Base-by-base conservation (phyloP, 2,113 vertebrate species). In the Illadopsis cleaveri region DNA sequence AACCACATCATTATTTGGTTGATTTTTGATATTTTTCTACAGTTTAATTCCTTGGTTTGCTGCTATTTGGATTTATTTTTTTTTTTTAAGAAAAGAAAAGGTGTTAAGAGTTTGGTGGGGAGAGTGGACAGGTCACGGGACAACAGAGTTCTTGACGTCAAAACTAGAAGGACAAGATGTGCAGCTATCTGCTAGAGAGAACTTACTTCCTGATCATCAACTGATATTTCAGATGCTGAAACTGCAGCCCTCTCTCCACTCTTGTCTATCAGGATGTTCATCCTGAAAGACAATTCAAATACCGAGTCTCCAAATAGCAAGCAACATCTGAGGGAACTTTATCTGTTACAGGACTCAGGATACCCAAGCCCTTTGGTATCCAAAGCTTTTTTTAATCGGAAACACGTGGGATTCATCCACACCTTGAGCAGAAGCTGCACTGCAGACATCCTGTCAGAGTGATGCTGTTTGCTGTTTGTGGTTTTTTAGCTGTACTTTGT, bases 321-420 rank as follows among this genome's bases (percentile, higher is more conserved):
- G 22, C 1, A 15, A 71, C 21, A 61, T 23, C 19, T 73, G n/a
- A 73, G 58, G 58, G 58, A 81, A 17, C 22, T 25, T 73, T 56
- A 10, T 5, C 25, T 82, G 6, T 60, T 72, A 2, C 0, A n/a
- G 56, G 22, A 47, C 10, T 69, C 17, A 23, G 40, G 62, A 76
- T 11, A 44, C 19, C 7, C 0, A 1, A 44, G n/a, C 2, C 3
- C 61, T 12, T 30, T 64, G 58, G 31, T 81, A 8, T 65, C 66
- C 31, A 60, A 57, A 73, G 31, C 31, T 27, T 69, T 80, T 56
- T 60, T 72, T 68, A 89, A 51, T 21, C 35, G 72, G 57, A 47
- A 71, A 18, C 11, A 19, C 1, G 0, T 23, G 28, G 53, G 47
- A 40, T 76, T 80, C 53, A 64, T 50, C 40, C 28, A 11, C 0